Base-by-base conservation (phyloP, 23 tunicate genomes). In the Styela plicata region DNA sequence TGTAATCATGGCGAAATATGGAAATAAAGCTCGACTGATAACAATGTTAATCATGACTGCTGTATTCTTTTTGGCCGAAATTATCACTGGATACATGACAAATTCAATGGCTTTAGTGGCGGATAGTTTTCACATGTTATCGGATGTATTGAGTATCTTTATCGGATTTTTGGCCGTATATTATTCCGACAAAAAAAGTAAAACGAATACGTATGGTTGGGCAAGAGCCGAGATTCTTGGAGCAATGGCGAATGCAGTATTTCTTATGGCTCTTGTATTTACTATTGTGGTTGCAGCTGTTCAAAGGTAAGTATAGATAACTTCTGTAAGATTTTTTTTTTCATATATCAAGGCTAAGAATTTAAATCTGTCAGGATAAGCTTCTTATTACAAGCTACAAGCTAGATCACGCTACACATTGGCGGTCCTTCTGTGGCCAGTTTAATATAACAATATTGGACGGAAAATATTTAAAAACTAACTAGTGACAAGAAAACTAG, bases 81-180 rank as follows among this genome's bases (percentile, higher is more conserved):
- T 88, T 27, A 64, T 77, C 2, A 86, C 86, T 1, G 92, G 92
- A 86, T 89, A 89, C 68, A 23, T 84, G 30, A 89, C 94, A 19
- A 89, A 84, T 53, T 89, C 94, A 2, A 85, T 85, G 75, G 94
- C 94, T 2, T 71, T 89, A 36, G 82, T 89, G 33, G 94, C 94
- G 62, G 94, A 89, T 70, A 89, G 94, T 57, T 89, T 89, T 57
- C 94, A 89, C 78, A 89, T 89, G 94, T 57, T 89, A 2, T 89
- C 94, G 36, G 94, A 89, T 64, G 94, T 85, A 16, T 70, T 89
- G 19, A 89, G 94, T 70, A 61, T 89, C 23, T 23, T 89, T 13
- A 84, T 89, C 27, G 94, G 85, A 29, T 80, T 79, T 73, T 28
- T 84, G 26, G 88, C 94, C 3, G 88, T 89, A 29, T 7, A 74